Evolutionary conservation across 2,888 invertebrate genomes (phyloP), one percentile per base, ranked within the genome.

Genomic region (Electrophaes corylata): DNA sequence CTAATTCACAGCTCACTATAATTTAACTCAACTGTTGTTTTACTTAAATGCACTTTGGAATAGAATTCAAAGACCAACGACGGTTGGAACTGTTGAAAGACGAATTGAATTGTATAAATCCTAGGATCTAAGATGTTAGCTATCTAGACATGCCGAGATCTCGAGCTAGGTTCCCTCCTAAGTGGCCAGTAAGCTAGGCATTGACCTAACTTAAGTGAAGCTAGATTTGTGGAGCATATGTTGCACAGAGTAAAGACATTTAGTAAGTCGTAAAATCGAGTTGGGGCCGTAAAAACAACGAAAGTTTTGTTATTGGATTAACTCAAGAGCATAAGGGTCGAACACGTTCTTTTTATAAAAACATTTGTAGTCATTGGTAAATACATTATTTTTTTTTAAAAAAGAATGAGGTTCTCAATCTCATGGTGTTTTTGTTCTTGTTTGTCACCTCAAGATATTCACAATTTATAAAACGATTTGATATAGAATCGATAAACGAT

Each of bases 31-130:
- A 29, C 10, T 29, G 3, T 29, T 2, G 37, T 37, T 10, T 33
- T 8, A 18, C 26, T 33, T 19, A 51, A 54, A 48, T 41, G 33
- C 43, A 29, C 29, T 48, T 37, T 16, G 19, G 14, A 43, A 23
- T 44, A 48, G 50, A 50, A 51, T 59, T 59, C 55, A 59, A 58
- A 37, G 37, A 39, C 45, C 31, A 46, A 20, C 47, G 18, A 48
- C 33, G 43, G 43, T 39, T 52, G 40, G 46, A 51, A 50, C 50
- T 51, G 43, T 55, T 59, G 54, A 59, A 55, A 59, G 50, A 37
- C 46, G 59, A 55, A 59, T 59, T 59, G 59, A 59, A 51, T 59
- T 46, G 59, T 51, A 59, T 59, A 59, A 59, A 59, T 59, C 59
- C 54, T 33, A 19, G 58, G 59, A 59, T 59, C 46, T 35, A 37